These are phyloP conservation scores for Calameuta idolon DNA, from an alignment of 2,888 invertebrate genomes.

Conservation along the genomic window DNA sequence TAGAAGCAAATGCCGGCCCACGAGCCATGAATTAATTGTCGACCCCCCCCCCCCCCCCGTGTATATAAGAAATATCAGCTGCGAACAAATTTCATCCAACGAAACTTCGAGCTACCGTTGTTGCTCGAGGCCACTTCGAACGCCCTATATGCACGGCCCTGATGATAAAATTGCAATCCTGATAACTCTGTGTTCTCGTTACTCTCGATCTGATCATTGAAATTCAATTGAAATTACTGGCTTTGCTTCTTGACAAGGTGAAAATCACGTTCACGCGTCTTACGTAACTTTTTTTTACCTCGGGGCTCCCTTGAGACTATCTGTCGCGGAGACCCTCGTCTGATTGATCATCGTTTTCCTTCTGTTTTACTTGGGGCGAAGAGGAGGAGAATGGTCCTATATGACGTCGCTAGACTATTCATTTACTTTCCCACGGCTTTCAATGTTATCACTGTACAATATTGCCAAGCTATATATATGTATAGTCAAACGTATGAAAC, in stretches of 20 bases:
- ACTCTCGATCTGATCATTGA: background rate
- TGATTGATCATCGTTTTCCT: background rate
- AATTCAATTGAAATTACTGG: background rate
- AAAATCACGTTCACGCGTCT: background rate
- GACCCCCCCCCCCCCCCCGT: conserved; percentile 41
- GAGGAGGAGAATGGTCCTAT: background rate
- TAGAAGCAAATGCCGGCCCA: conserved; percentile 37
- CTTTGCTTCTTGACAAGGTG: background rate
- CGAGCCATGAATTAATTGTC: conserved; percentile 50
- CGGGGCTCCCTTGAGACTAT: background rate
- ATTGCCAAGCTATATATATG: too few relatives aligned
- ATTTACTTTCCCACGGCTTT: background rate
- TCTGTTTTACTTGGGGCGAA: background rate
- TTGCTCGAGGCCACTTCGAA: too few relatives aligned
- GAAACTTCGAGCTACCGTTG: conserved; percentile 11
- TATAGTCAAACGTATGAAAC: background rate
- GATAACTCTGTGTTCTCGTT: too few relatives aligned
- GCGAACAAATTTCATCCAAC: conserved; percentile 24
- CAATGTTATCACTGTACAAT: background rate
- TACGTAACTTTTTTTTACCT: background rate
- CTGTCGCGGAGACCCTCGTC: background rate
- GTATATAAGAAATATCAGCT: conserved; percentile 45
- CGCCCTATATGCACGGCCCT: too few relatives aligned
- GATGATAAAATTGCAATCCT: too few relatives aligned
- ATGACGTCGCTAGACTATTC: background rate